Evolutionary conservation across 2,888 invertebrate genomes (phyloP), one percentile per base, ranked within the genome.

Genomic region (Athalia rosae): DNA sequence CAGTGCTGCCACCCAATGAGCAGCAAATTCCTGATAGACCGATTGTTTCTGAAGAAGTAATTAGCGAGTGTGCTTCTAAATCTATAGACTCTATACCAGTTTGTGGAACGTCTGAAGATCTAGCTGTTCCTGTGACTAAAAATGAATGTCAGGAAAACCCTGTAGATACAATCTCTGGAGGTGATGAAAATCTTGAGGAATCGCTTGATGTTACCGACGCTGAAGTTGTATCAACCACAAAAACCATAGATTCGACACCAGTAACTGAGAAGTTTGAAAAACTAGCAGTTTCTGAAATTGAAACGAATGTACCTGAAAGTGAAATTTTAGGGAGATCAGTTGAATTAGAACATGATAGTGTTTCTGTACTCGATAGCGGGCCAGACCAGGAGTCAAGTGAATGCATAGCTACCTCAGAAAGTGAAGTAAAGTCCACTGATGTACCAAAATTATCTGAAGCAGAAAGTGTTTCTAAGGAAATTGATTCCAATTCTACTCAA

Each of bases 211-310:
- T 28, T 28, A 28, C 8, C 78, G 89, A 88, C 45, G 11, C 56
- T 80, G 86, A 87, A 79, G 89, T 89, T 80, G 80, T 88, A 81
- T 83, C 87, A 78, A 90, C 89, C 80, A 87, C 91, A 79, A 90
- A 87, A 58, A 13, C 58, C 1, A 58, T 43, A 2, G 59, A 71
- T 45, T 71, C 41, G 6, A 13, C 45, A 71, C 59, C 58, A 61
- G 61, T 62, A 4, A 79, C 13, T 53, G 76, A 78, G 62, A 78
- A 13, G 56, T 63, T 71, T 73, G 73, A 63, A 77, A 66, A 71
- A 56, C 45, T 71, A 13, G 58, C n/a, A 43, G 43, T 56, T 58
- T 50, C 71, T 43, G 56, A 71, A 4, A 58, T 45, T 58, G 45
- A 41, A 71, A 43, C 58, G 3, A n/a, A 53, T 13, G 45, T 5